Evolutionary conservation across 2,888 invertebrate genomes (phyloP).

Genomic region (Zhuqinia jingwanae): DNA sequence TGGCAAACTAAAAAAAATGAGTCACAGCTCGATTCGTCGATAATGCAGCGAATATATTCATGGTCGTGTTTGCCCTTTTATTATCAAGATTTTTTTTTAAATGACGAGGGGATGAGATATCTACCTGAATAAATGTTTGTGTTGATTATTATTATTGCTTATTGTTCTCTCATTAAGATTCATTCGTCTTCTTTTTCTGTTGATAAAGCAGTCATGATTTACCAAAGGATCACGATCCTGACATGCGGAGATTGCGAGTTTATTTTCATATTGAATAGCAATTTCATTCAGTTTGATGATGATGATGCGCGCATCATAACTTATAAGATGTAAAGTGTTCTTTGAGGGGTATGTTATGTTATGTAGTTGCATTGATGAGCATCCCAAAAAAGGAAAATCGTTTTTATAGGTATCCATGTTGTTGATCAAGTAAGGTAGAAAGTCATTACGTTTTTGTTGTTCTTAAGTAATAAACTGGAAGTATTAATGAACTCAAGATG

Average conservation of each 20-base stretch:
- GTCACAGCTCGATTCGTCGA: slow-evolving; percentile 21
- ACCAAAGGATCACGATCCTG: slow-evolving; percentile 56
- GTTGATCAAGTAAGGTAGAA: slow-evolving; percentile 49
- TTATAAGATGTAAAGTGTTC: too few species aligned
- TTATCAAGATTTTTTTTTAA: slow-evolving; percentile 32
- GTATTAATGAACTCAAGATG: slow-evolving; percentile 7
- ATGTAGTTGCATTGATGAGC: slow-evolving; percentile 34
- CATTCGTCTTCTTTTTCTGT: slow-evolving; percentile 70
- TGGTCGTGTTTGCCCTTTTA: slow-evolving; percentile 60
- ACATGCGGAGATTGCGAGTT: too few species aligned
- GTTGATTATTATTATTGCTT: slow-evolving; percentile 48
- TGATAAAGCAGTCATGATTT: slow-evolving; percentile 72
- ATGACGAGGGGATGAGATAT: slow-evolving; percentile 10
- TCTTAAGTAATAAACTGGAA: slow-evolving; percentile 50
- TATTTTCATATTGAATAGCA: background rate
- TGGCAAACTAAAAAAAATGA: background rate
- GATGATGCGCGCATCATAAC: background rate
- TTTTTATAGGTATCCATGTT: slow-evolving; percentile 41
- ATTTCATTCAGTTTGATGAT: slow-evolving; percentile 6
- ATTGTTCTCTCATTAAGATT: slow-evolving; percentile 69
- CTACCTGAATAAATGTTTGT: slow-evolving; percentile 12
- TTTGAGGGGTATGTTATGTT: too few species aligned
- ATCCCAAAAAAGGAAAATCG: slow-evolving; percentile 53
- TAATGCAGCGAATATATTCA: slow-evolving; percentile 53
- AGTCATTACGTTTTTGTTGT: slow-evolving; percentile 5